Percentiles rank a stretch among this genome's conserved stretches.
phyloP scores from a whole-genome alignment of 2,113 vertebrate genomes.

The Sander vitreus region DNA sequence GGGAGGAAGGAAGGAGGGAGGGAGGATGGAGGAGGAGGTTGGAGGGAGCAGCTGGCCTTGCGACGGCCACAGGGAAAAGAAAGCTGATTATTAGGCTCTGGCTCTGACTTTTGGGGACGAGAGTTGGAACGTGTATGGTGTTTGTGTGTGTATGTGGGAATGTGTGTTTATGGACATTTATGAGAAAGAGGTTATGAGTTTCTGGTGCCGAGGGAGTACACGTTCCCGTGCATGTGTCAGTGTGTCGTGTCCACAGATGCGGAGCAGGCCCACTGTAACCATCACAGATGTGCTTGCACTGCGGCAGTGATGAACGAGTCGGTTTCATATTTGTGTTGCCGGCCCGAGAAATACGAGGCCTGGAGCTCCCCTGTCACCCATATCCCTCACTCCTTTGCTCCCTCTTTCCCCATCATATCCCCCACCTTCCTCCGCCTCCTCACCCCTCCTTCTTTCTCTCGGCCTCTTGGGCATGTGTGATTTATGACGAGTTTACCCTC shows the following conservation, averaged over 20 bases:
- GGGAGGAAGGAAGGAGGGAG: constrained; percentile 28
- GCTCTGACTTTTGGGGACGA: constrained; percentile 46
- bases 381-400: constrained; percentile 32
- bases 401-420: background rate
- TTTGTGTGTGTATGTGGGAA: background rate
- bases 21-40: background rate
- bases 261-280: constrained; percentile 33
- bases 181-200: constrained; percentile 44
- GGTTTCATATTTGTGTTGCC: constrained; percentile 60
- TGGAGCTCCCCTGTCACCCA: constrained; percentile 51
- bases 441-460: constrained; percentile 2
- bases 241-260: constrained; percentile 34
- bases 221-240: background rate
- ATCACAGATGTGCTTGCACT: constrained; percentile 50
- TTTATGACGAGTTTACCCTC: constrained; percentile 81
- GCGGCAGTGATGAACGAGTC: constrained; percentile 67
- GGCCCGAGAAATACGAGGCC: constrained; percentile 67
- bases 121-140: constrained; percentile 36
- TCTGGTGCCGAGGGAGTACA: background rate
- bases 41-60: constrained; percentile 73
- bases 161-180: constrained; percentile 50
- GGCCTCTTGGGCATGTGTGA: constrained; percentile 63
- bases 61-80: constrained; percentile 66
- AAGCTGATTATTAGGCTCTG: constrained; percentile 71
- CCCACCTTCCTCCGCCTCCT: background rate